Evolutionary conservation across 1,140 invertebrate species (phyloP), one percentile per base, ranked within the genome.

Genomic region (Aphis craccivora): DNA sequence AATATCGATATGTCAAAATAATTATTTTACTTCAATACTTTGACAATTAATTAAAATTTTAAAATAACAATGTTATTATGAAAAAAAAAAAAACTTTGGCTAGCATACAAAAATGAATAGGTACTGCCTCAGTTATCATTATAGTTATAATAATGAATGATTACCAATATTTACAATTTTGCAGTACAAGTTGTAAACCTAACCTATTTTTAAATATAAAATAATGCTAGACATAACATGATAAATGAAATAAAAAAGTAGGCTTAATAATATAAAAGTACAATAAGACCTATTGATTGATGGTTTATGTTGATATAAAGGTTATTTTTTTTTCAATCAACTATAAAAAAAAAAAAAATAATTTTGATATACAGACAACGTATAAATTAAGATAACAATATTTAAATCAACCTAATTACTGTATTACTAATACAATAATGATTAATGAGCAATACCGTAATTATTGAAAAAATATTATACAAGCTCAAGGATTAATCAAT

Each of bases 131-230:
- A 51, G 25, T 35, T 84, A 84, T 51, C 48, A 51, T 84, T 51
- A 83, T 30, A 53, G 23, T 37, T 81, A 48, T 51, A 11, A 48
- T 76, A 48, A 48, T 76, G 40, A 40, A 91, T 92, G 8, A 35
- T 48, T 81, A 37, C 40, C 20, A 81, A 83, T 92, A 92, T 92
- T 40, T 92, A 92, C 91, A 92, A 84, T 8, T 83, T 92, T 92
- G 43, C 20, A 90, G 23, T 18, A 60, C 25, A 90, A 53, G 87
- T 89, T 55, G 23, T n/a, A n/a, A n/a, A n/a, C n/a, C n/a, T n/a
- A n/a, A n/a, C n/a, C n/a, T n/a, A 76, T 76, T 76, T 89, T 55
- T 89, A 22, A 55, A 60, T 43, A 60, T 43, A 90, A 90, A 90
- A 90, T 43, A 90, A 90, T 90, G 48, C 7, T 90, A 90, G 6